These are phyloP conservation scores for Cossypha heuglini DNA, from an alignment of 2,797 vertebrate species.

Conservation along the genomic window DNA sequence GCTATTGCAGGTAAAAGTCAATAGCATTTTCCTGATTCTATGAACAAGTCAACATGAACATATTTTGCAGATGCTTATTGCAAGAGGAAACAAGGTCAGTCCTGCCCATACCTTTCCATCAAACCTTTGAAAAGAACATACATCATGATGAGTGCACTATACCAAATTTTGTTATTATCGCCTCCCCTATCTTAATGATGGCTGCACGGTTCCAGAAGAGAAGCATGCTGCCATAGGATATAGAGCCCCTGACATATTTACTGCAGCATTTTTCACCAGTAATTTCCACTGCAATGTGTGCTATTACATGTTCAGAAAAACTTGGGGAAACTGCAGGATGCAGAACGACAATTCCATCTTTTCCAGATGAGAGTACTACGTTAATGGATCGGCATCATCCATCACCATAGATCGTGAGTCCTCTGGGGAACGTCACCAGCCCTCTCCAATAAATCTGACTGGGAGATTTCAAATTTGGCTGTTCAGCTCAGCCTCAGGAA, in stretches of 20 bases:
- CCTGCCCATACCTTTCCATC: background rate
- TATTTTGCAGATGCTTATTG: background rate
- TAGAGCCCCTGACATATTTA: constrained; percentile 52
- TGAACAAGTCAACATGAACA: background rate
- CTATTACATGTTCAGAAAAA: constrained; percentile 31
- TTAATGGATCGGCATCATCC: constrained; percentile 44
- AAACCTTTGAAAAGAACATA: background rate
- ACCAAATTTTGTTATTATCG: constrained; percentile 14
- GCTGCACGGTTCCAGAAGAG: background rate
- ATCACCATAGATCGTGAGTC: constrained; percentile 14
- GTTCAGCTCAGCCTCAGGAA: background rate
- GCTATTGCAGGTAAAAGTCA: background rate
- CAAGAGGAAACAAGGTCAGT: background rate
- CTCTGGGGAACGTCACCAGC: constrained; percentile 16
- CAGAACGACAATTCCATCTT: constrained; percentile 52
- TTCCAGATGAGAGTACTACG: constrained; percentile 25
- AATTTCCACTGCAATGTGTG: background rate
- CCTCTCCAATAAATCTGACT: constrained; percentile 34
- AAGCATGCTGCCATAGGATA: background rate
- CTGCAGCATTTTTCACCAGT: constrained; percentile 48
- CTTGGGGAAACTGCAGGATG: constrained; percentile 25
- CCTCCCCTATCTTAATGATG: constrained; percentile 1
- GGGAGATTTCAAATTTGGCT: background rate
- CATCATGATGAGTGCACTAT: background rate
- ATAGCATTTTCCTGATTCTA: background rate